These are phyloP conservation scores for Aporophyla lueneburgensis DNA, from an alignment of 2,888 invertebrate genomes.

Conservation along the genomic window DNA sequence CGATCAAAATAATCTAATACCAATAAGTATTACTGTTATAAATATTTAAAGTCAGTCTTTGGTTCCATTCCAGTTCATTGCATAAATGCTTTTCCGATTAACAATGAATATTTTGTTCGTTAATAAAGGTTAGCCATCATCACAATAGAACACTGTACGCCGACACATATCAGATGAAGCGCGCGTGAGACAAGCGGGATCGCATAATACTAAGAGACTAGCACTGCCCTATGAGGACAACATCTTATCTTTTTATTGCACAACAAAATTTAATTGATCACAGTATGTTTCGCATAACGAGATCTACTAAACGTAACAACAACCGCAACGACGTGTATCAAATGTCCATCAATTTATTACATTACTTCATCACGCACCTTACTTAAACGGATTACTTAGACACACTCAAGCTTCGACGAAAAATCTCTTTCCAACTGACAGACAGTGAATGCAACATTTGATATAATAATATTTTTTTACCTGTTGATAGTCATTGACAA, in stretches of 20 bases:
- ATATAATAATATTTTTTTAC: conserved; percentile 48
- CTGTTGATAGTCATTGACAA: conserved; percentile 60
- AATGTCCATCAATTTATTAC: conserved; percentile 60
- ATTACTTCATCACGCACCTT: conserved; percentile 55
- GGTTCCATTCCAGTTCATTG: conserved; percentile 86
- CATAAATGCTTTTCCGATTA: conserved; percentile 79
- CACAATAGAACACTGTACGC: conserved; percentile 60
- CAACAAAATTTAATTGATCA: conserved; percentile 83
- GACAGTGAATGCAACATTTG: conserved; percentile 53
- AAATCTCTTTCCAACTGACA: conserved; percentile 56
- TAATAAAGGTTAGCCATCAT: conserved; percentile 64
- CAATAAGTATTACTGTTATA: conserved; percentile 84
- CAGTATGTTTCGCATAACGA: conserved; percentile 83
- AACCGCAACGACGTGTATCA: conserved; percentile 67
- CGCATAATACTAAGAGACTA: conserved; percentile 78
- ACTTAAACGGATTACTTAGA: conserved; percentile 62
- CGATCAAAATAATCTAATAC: conserved; percentile 82
- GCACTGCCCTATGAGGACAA: conserved; percentile 74
- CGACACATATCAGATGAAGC: conserved; percentile 80
- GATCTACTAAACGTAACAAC: conserved; percentile 76
- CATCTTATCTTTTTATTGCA: conserved; percentile 81
- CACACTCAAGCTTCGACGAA: conserved; percentile 51
- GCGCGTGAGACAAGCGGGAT: conserved; percentile 57
- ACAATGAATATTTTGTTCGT: conserved; percentile 78
- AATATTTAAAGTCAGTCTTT: conserved; percentile 87